Evolutionary conservation across 2,113 vertebrate species (phyloP).

Genomic region (Pteronura brasiliensis): DNA sequence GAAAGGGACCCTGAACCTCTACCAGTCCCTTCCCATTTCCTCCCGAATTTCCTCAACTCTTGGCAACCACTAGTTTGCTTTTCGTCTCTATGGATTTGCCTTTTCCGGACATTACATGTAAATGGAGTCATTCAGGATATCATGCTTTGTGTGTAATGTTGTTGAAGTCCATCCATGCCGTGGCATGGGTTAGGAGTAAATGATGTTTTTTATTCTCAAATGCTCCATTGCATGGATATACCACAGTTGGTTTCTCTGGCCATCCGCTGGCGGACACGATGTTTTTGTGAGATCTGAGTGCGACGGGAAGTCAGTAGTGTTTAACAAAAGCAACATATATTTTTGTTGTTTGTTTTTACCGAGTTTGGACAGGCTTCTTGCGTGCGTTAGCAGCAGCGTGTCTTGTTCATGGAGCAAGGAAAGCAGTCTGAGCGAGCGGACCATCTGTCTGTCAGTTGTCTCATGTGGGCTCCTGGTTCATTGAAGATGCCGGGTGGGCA

Average conservation of each 20-base stretch:
- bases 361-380: background rate
- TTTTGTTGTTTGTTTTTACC: background rate
- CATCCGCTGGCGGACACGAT: background rate
- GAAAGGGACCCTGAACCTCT: background rate
- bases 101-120: background rate
- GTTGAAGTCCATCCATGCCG: background rate
- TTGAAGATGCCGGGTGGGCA: background rate
- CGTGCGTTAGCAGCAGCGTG: background rate
- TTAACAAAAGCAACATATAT: background rate
- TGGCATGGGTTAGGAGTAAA: background rate
- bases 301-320: background rate
- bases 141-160: background rate
- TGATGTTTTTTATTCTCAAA: background rate
- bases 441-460: background rate
- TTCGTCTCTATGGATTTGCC: background rate
- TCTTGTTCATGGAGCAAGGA: background rate
- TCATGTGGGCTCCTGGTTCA: background rate
- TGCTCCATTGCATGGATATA: background rate
- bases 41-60: background rate
- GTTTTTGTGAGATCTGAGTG: background rate
- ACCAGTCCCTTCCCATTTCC: background rate
- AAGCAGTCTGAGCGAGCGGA: background rate
- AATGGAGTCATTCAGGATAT: background rate
- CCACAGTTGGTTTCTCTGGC: background rate
- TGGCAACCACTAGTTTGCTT: background rate